Conservation (phyloP, 2,797 vertebrate species). For the Ataeniobius toweri region DNA sequence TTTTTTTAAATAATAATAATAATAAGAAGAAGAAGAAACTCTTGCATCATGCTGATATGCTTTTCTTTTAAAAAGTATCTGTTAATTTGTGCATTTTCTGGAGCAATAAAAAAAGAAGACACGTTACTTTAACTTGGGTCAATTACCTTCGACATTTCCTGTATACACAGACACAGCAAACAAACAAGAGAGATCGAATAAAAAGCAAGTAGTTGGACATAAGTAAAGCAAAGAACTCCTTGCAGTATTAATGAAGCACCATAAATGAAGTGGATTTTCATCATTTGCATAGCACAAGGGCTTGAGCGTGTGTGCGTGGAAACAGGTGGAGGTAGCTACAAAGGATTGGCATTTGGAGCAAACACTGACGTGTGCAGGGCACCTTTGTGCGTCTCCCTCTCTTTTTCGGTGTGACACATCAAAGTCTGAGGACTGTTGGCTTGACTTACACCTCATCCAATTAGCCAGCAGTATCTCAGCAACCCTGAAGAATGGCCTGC, state of each 20-base stretch:
- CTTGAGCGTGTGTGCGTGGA: conserved; percentile 23
- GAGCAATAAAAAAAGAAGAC: neutral
- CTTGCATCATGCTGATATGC: neutral
- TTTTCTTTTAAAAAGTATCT: neutral
- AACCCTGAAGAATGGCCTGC: conserved; percentile 83
- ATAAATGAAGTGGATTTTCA: conserved; percentile 81
- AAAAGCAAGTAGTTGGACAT: conserved; percentile 83
- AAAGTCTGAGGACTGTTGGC: conserved; percentile 87
- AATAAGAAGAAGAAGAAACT: neutral
- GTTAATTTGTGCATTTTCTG: neutral
- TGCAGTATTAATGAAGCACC: conserved; percentile 88
- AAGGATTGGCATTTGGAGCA: conserved; percentile 79
- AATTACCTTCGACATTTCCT: conserved; percentile 53
- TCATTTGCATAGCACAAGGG: conserved; percentile 68
- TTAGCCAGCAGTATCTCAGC: conserved; percentile 90
- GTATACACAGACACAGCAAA: conserved; percentile 71
- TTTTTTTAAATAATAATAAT: neutral
- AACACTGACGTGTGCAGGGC: conserved; percentile 59
- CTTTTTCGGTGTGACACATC: conserved; percentile 81
- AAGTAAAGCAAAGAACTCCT: conserved; percentile 81
- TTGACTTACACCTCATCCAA: conserved; percentile 97
- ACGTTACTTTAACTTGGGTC: conserved; percentile 21
- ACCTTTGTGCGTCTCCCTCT: conserved; percentile 27
- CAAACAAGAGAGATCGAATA: conserved; percentile 68
- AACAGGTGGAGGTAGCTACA: conserved; percentile 78